Evolutionary conservation across 2,888 invertebrate genomes (phyloP).

Genomic region (Schrankia costaestrigalis): DNA sequence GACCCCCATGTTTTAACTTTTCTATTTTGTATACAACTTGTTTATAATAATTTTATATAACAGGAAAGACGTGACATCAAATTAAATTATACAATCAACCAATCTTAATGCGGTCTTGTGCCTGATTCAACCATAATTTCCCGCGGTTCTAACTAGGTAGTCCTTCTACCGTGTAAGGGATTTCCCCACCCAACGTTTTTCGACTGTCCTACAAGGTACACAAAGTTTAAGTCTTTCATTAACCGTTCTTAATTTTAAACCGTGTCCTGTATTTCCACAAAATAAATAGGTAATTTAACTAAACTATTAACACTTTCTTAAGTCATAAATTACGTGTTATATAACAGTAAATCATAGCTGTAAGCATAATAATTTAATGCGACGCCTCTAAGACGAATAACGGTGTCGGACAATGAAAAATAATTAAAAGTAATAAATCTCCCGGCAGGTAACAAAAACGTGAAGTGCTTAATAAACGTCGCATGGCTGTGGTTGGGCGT

Average conservation of each 20-base stretch:
- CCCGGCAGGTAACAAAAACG: slow-evolving; percentile 77
- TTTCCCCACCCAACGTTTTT: too few species aligned
- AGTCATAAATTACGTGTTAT: slow-evolving; percentile 50
- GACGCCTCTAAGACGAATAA: slow-evolving; percentile 63
- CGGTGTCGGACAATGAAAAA: slow-evolving; percentile 74
- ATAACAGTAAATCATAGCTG: slow-evolving; percentile 59
- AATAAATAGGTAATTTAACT: too few species aligned
- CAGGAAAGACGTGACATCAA: too few species aligned
- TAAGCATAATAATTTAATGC: slow-evolving; percentile 68
- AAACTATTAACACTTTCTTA: slow-evolving; percentile 20
- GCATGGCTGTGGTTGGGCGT: slow-evolving; percentile 69
- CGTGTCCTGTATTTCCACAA: too few species aligned
- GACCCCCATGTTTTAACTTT: slow-evolving; percentile 34
- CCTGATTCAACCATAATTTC: too few species aligned
- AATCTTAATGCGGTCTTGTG: too few species aligned
- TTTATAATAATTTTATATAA: slow-evolving; percentile 36
- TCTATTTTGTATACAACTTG: slow-evolving; percentile 38
- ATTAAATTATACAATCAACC: too few species aligned
- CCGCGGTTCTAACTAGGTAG: too few species aligned
- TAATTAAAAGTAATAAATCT: slow-evolving; percentile 81
- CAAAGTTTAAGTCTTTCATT: too few species aligned
- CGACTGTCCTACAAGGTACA: too few species aligned
- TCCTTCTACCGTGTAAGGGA: too few species aligned
- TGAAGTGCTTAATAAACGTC: slow-evolving; percentile 78
- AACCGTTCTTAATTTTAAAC: too few species aligned